These are phyloP conservation scores for Phaethornis superciliosus DNA, from an alignment of 2,113 vertebrate genomes.

Conservation along the genomic window DNA sequence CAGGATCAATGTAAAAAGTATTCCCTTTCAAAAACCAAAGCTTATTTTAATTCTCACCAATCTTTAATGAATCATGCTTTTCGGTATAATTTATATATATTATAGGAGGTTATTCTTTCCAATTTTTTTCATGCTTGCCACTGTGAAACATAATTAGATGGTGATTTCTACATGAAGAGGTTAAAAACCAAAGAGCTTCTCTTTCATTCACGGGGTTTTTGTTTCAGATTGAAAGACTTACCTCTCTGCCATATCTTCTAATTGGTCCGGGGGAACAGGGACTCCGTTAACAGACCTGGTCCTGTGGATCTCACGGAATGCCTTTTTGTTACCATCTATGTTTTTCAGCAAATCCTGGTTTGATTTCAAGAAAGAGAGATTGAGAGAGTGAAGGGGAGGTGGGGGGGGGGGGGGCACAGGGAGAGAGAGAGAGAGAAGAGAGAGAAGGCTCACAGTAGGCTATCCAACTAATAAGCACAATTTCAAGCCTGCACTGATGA, in stretches of 20 bases:
- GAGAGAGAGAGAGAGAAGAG: background rate
- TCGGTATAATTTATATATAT: background rate
- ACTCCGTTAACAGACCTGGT: constrained; percentile 93
- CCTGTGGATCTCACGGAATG: constrained; percentile 94
- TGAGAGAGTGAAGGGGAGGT: background rate
- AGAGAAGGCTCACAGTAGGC: constrained; percentile 67
- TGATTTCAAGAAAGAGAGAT: constrained; percentile 34
- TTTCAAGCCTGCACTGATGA: constrained; percentile 73
- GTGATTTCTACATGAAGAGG: background rate
- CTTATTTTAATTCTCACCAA: background rate
- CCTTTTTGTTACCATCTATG: constrained; percentile 89
- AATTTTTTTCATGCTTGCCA: background rate
- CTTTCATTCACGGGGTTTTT: background rate
- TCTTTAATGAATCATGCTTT: constrained; percentile 3
- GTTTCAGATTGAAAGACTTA: constrained; percentile 67
- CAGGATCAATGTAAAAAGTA: constrained; percentile 41
- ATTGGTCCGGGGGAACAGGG: constrained; percentile 91
- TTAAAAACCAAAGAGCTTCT: constrained; percentile 12
- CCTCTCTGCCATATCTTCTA: constrained; percentile 97
- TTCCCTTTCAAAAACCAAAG: background rate
- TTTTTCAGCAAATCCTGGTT: constrained; percentile 91
- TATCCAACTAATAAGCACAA: constrained; percentile 66
- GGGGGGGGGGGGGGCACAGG: too few relatives aligned
- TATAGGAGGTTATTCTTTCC: background rate
- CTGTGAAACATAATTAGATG: background rate